phyloP scores from a whole-genome alignment of 1,140 invertebrate species.

The Wasmannia auropunctata region DNA sequence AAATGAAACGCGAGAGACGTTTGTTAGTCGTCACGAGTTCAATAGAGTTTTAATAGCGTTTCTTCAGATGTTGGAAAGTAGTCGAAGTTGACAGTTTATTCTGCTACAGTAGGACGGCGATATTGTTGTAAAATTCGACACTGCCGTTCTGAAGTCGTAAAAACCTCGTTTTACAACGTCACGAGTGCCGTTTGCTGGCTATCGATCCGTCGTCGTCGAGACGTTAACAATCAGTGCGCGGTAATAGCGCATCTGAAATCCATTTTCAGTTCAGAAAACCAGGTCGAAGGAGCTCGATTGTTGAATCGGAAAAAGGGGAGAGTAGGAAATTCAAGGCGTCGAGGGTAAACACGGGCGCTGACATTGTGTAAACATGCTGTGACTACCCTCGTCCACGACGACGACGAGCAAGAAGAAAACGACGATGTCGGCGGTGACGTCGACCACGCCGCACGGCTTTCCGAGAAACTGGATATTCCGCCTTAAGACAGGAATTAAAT shows the following conservation, averaged over 20 bases:
- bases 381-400: conserved; percentile 66
- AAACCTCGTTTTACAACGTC: conserved; percentile 31
- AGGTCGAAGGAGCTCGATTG: conserved; percentile 16
- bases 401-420: conserved; percentile 49
- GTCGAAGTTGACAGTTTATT: conserved; percentile 13
- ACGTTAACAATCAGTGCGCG: conserved; percentile 55
- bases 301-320: conserved; percentile 6
- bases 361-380: conserved; percentile 76
- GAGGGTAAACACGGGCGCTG: conserved; percentile 74
- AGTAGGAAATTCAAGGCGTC: conserved; percentile 71
- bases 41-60: conserved; percentile 28
- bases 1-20: neutral
- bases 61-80: neutral
- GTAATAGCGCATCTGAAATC: conserved; percentile 67
- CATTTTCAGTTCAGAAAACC: conserved; percentile 57
- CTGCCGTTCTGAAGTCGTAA: conserved; percentile 35
- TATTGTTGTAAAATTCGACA: neutral
- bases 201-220: conserved; percentile 52
- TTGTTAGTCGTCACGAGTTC: neutral
- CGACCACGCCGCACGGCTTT: conserved; percentile 24
- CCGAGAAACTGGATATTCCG: conserved; percentile 67
- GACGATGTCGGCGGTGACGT: conserved; percentile 8
- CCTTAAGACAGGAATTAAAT: conserved; percentile 67
- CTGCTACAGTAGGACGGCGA: neutral
- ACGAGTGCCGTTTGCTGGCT: neutral